Evolutionary conservation across 23 tunicate genomes (phyloP).

Genomic region (Ascidia mentula): DNA sequence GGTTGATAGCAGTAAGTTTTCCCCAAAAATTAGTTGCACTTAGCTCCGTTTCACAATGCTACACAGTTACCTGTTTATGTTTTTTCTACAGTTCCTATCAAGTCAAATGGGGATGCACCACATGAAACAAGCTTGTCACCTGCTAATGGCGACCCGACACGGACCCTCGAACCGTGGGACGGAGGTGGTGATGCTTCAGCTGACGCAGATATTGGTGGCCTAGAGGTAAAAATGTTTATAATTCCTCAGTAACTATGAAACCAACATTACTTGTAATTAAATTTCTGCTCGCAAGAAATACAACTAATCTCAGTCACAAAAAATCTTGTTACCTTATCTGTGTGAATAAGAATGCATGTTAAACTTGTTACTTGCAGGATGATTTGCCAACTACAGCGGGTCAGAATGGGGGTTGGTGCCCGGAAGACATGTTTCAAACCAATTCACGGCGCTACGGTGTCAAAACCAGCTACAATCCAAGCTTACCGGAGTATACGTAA

Average conservation of each 20-base stretch:
- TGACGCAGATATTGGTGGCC: conserved; percentile 41
- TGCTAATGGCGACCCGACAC: conserved; percentile 11
- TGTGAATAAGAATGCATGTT: background rate
- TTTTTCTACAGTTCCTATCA: conserved; percentile 28
- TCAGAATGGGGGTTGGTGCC: conserved; percentile 62
- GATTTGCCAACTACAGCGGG: background rate
- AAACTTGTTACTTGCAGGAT: conserved; percentile 23
- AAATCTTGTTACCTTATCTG: too few relatives aligned
- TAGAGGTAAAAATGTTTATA: too few relatives aligned
- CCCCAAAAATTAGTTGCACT: too few relatives aligned
- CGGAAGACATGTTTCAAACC: conserved; percentile 70
- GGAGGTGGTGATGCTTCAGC: conserved; percentile 69
- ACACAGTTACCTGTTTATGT: background rate
- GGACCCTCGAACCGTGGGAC: conserved; percentile 64
- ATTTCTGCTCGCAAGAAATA: too few relatives aligned
- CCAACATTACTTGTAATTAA: too few relatives aligned
- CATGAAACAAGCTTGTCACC: conserved; percentile 17
- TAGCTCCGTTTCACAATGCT: too few relatives aligned
- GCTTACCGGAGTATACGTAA: conserved; percentile 76
- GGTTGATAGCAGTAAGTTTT: background rate
- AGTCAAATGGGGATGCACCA: conserved; percentile 54
- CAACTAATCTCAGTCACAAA: too few relatives aligned
- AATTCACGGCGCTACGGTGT: conserved; percentile 73
- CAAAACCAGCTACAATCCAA: conserved; percentile 72
- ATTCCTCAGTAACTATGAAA: too few relatives aligned